Evolutionary conservation across 2,888 invertebrate species (phyloP).

Genomic region (Beris morrisii): DNA sequence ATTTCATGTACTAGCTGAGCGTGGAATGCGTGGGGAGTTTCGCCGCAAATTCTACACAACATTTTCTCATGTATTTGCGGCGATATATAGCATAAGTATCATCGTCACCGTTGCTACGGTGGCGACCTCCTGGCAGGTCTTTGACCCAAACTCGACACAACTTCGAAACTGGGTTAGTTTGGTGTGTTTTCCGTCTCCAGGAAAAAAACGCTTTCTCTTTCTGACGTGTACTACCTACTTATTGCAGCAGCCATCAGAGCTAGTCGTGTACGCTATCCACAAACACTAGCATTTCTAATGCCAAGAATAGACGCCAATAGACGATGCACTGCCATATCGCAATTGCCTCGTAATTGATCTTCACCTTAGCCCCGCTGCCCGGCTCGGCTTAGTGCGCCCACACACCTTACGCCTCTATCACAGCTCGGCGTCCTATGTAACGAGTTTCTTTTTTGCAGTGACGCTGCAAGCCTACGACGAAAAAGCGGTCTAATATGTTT

Average conservation of each 20-base stretch:
- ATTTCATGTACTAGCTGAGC: neutral
- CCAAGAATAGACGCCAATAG: conserved; percentile 18
- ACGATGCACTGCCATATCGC: conserved; percentile 10
- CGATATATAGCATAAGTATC: conserved; percentile 26
- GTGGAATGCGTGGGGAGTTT: neutral
- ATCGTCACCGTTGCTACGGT: conserved; percentile 29
- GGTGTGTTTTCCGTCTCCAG: conserved; percentile 42
- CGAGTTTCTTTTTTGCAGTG: no score
- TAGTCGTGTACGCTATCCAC: neutral
- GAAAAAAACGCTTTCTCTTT: conserved; percentile 34
- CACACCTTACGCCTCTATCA: no score
- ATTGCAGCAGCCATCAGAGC: conserved; percentile 25
- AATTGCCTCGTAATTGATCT: conserved; percentile 31
- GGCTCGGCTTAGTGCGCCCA: neutral
- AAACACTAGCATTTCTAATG: conserved; percentile 8
- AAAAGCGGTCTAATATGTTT: no score
- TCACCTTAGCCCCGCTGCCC: conserved; percentile 23
- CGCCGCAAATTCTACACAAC: neutral
- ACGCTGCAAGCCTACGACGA: no score
- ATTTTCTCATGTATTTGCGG: conserved; percentile 4
- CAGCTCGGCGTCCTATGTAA: no score
- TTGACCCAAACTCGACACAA: conserved; percentile 49
- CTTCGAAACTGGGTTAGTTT: conserved; percentile 46
- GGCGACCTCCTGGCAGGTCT: conserved; percentile 55
- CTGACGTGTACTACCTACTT: conserved; percentile 26